Evolutionary conservation across 2,113 vertebrate genomes (phyloP).

Genomic region (Nycticebus coucang): DNA sequence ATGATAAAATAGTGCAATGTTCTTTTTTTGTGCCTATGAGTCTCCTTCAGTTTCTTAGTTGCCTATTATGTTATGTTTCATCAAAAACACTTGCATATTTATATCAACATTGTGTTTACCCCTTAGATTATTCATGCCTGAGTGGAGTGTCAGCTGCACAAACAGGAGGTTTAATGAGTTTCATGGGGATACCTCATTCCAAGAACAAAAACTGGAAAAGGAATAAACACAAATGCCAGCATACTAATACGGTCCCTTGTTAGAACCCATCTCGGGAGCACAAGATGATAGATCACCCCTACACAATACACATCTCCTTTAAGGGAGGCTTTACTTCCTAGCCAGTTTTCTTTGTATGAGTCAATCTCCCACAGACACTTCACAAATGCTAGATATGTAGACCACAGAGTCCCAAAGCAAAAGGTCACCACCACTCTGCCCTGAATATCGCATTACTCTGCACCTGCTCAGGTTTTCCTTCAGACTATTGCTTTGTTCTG

Average conservation of each 20-base stretch:
- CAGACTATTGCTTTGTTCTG: conserved; percentile 52
- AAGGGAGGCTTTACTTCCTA: conserved; percentile 53
- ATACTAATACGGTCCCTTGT: conserved; percentile 75
- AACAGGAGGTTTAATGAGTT: conserved; percentile 82
- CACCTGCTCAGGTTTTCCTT: conserved; percentile 41
- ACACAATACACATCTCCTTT: conserved; percentile 26
- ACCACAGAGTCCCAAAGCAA: conserved; percentile 46
- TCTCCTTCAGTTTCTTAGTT: conserved; percentile 34
- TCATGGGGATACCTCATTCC: conserved; percentile 78
- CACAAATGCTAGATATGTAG: conserved; percentile 57
- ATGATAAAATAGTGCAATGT: background rate
- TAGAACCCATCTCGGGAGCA: conserved; percentile 46
- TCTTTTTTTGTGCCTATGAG: conserved; percentile 32
- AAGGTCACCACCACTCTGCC: background rate
- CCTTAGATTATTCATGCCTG: conserved; percentile 83
- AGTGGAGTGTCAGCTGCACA: conserved; percentile 75
- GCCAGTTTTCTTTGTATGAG: conserved; percentile 51
- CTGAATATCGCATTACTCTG: background rate
- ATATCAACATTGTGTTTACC: conserved; percentile 81
- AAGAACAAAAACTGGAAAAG: conserved; percentile 77
- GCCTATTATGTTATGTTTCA: conserved; percentile 58
- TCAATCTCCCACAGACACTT: conserved; percentile 31
- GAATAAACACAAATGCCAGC: conserved; percentile 66
- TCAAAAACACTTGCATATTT: conserved; percentile 79
- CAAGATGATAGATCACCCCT: conserved; percentile 56